Percentiles rank a stretch among this genome's conserved stretches.
Conservation (phyloP, 2,113 vertebrate genomes). For the Lepisosteus oculatus region DNA sequence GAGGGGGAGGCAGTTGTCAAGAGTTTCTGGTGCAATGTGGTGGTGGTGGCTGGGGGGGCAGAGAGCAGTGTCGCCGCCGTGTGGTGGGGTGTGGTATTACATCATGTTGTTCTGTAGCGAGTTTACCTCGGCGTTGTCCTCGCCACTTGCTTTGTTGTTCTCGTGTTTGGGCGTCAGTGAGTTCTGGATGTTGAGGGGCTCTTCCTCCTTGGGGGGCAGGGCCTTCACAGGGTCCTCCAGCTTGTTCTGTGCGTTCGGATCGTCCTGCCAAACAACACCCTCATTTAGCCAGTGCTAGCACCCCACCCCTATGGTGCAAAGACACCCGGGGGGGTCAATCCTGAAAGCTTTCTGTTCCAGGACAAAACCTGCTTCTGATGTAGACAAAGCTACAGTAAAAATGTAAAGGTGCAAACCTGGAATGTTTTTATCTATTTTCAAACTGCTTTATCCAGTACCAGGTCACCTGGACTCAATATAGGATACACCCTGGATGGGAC, state of each 20-base stretch:
- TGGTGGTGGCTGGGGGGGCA: constrained; percentile 39
- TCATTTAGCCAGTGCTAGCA: constrained; percentile 13
- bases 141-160: constrained; percentile 78
- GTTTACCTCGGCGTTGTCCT: constrained; percentile 80
- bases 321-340: background rate
- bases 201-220: constrained; percentile 87
- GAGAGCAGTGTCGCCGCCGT: constrained; percentile 32
- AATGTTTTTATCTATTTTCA: no score
- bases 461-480: no score
- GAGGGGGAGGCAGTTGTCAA: constrained; percentile 32
- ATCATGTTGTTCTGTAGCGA: constrained; percentile 96
- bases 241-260: constrained; percentile 83
- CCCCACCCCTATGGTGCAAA: background rate
- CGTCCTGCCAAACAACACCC: constrained; percentile 67
- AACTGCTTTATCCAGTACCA: no score
- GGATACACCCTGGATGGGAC: no score
- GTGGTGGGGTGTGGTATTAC: constrained; percentile 48
- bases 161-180: constrained; percentile 88
- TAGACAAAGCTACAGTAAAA: no score
- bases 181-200: constrained; percentile 92
- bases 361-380: no score
- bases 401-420: no score
- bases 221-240: constrained; percentile 91
- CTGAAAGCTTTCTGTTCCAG: no score
- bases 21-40: constrained; percentile 40